phyloP scores from a whole-genome alignment of 2,113 vertebrate species.

The Hemiprocne comata region DNA sequence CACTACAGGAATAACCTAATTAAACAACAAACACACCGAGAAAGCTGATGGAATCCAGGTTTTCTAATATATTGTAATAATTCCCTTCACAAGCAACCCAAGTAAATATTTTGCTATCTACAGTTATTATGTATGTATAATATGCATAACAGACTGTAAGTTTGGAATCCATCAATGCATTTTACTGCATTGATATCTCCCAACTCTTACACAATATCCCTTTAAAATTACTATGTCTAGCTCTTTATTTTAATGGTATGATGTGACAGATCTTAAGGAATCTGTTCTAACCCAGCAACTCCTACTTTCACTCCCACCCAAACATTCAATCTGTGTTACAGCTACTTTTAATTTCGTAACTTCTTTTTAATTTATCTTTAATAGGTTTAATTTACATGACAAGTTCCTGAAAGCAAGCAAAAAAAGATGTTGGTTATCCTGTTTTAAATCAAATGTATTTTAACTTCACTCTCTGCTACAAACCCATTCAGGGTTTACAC shows the following conservation, averaged over 20 bases:
- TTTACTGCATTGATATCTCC: constrained; percentile 21
- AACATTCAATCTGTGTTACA: constrained; percentile 58
- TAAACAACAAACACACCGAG: background rate
- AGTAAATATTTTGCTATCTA: background rate
- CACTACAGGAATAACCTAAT: background rate
- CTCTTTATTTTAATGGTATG: constrained; percentile 52
- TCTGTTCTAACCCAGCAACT: constrained; percentile 55
- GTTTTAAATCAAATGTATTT: constrained; percentile 6
- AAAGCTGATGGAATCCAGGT: background rate
- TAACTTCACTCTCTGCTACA: background rate
- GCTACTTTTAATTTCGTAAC: constrained; percentile 51
- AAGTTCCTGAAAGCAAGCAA: background rate
- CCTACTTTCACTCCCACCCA: constrained; percentile 68
- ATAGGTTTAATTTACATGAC: background rate
- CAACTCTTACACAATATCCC: constrained; percentile 47
- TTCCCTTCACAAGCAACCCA: background rate
- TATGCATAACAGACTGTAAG: background rate
- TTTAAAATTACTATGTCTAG: constrained; percentile 62
- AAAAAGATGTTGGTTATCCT: background rate
- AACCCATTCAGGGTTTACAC: constrained; percentile 4
- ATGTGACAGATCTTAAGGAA: constrained; percentile 62
- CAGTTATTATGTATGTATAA: background rate
- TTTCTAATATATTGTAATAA: background rate
- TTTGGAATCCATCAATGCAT: constrained; percentile 12
- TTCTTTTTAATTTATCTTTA: constrained; percentile 36